These are phyloP conservation scores for Spodoptera picta DNA, from an alignment of 2,888 invertebrate genomes.

Conservation along the genomic window DNA sequence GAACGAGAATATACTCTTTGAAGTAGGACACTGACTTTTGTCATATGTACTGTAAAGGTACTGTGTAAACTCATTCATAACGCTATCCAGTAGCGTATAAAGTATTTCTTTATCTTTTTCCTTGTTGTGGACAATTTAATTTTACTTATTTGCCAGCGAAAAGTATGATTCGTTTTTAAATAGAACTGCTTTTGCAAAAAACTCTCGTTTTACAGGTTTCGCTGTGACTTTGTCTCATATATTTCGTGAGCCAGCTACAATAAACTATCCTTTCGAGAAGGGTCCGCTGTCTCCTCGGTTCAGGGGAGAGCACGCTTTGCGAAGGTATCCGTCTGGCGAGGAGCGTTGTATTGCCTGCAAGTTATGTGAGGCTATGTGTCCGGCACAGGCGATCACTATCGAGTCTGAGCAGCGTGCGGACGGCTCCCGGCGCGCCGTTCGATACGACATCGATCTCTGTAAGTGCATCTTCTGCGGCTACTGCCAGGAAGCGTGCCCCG, in stretches of 20 bases:
- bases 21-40: too few species aligned
- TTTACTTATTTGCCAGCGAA: too few species aligned
- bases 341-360: conserved; percentile 99
- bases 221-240: conserved; percentile 93
- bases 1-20: too few species aligned
- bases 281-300: conserved; percentile 99
- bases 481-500: conserved; percentile 99
- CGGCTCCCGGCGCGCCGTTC: conserved; percentile 97
- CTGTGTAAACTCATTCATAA: too few species aligned
- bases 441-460: conserved; percentile 99
- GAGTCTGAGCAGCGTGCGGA: conserved; percentile 98
- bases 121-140: too few species aligned
- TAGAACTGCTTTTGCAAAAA: too few species aligned
- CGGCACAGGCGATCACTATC: conserved; percentile 99
- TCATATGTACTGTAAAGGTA: too few species aligned
- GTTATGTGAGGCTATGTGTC: conserved; percentile 99
- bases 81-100: too few species aligned
- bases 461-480: conserved; percentile 99
- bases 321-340: conserved; percentile 98
- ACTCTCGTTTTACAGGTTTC: conserved; percentile 87
- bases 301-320: conserved; percentile 99
- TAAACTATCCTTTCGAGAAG: conserved; percentile 99
- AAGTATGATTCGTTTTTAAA: too few species aligned
- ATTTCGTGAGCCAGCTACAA: conserved; percentile 96
- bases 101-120: too few species aligned